These are phyloP conservation scores for Kobus ellipsiprymnus DNA, from an alignment of 2,113 vertebrate genomes.

Conservation along the genomic window DNA sequence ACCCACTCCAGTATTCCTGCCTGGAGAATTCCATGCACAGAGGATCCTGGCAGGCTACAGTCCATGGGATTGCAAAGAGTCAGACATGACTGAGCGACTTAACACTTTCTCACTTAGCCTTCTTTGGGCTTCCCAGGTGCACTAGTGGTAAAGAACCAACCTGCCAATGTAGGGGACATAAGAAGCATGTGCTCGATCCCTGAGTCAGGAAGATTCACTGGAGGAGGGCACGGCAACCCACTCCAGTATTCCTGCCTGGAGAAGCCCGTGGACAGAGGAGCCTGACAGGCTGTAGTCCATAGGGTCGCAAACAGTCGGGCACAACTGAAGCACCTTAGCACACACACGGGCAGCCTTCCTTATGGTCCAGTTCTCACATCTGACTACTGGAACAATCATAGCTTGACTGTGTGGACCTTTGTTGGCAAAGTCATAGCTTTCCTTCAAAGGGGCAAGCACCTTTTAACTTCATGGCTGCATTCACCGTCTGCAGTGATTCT, in stretches of 20 bases:
- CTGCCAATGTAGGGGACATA: not conserved
- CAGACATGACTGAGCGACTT: not conserved
- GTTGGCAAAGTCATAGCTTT: not conserved
- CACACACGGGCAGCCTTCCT: not conserved
- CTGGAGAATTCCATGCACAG: not conserved
- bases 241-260: not conserved
- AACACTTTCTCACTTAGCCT: not conserved
- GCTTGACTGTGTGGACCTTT: not conserved
- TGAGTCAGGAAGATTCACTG: not conserved
- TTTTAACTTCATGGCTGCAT: not conserved
- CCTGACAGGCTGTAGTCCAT: not conserved
- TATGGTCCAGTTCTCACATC: not conserved
- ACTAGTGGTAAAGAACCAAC: not conserved
- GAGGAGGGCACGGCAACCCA: not conserved
- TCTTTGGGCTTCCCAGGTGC: not conserved
- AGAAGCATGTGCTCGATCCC: not conserved
- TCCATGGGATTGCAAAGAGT: not conserved
- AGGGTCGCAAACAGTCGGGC: rapidly evolving
- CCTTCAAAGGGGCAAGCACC: not conserved
- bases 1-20: not conserved
- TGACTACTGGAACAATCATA: not conserved
- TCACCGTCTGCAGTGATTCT: not conserved
- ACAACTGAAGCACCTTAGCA: not conserved
- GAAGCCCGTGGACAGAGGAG: not conserved
- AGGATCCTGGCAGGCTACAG: not conserved